phyloP scores from a whole-genome alignment of 1,140 invertebrate genomes.

The Triops longicaudatus region DNA sequence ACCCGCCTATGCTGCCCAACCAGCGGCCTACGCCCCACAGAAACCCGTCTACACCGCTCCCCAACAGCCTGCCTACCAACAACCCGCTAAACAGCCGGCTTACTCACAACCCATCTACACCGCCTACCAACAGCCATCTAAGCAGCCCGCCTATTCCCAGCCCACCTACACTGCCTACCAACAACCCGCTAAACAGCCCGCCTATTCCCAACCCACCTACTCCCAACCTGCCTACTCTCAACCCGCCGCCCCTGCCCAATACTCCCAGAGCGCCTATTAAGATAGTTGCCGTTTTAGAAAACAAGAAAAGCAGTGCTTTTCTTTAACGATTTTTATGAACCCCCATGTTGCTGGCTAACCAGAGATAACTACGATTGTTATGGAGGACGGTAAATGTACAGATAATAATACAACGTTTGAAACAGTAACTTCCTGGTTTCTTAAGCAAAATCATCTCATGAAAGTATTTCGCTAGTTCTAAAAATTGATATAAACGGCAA shows the following conservation, averaged over 20 bases:
- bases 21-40: background rate
- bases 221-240: background rate
- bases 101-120: background rate
- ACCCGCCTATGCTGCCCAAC: background rate
- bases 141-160: background rate
- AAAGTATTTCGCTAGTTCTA: too few species aligned
- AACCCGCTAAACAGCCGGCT: background rate
- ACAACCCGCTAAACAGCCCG: background rate
- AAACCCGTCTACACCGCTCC: background rate
- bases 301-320: background rate
- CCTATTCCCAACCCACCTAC: background rate
- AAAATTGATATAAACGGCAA: too few species aligned
- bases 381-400: too few species aligned
- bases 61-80: background rate
- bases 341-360: too few species aligned
- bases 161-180: background rate
- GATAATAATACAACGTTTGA: too few species aligned
- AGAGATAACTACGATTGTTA: too few species aligned
- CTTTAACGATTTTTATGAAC: background rate
- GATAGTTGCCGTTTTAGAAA: background rate
- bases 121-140: background rate
- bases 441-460: too few species aligned
- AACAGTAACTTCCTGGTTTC: too few species aligned
- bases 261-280: background rate
- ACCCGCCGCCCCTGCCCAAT: background rate